A percentile compares a stretch with the other conserved stretches of the same genome.
Conservation (phyloP, 2,797 vertebrate species). For the Smutsia gigantea region DNA sequence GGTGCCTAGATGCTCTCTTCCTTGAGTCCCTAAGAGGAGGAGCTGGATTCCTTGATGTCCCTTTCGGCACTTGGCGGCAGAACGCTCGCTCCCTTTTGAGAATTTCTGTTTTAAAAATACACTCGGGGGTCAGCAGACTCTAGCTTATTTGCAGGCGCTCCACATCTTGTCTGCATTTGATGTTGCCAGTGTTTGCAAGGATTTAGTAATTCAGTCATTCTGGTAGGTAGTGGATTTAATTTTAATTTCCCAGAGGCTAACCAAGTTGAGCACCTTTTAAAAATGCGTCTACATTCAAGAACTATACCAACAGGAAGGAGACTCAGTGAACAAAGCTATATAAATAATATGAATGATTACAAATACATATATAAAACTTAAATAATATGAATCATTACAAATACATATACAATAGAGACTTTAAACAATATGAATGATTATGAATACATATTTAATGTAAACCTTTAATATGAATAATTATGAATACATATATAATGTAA, state of each 20-base stretch:
- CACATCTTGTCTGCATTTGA: not conserved
- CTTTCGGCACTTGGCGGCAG: not conserved
- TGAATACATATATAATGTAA: too few species aligned
- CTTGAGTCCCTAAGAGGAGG: not conserved
- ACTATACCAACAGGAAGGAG: not conserved
- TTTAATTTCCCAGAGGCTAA: not conserved
- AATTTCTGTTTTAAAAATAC: not conserved
- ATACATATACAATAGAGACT: too few species aligned
- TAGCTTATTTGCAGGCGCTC: rapidly evolving
- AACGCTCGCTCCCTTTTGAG: rapidly evolving
- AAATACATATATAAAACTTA: not conserved
- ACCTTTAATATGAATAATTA: too few species aligned
- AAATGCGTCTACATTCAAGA: not conserved
- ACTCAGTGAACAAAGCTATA: not conserved
- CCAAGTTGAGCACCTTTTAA: not conserved
- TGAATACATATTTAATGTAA: too few species aligned
- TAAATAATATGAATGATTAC: not conserved
- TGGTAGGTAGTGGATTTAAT: rapidly evolving
- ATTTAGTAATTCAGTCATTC: not conserved
- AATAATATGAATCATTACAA: too few species aligned
- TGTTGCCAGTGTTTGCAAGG: not conserved
- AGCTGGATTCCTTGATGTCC: too few species aligned
- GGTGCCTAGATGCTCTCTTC: not conserved
- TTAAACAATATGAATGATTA: too few species aligned
- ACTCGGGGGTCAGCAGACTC: rapidly evolving